Percentiles rank a stretch among this genome's conserved stretches.
Conservation (phyloP, 2,797 vertebrate genomes). For the Zenarchopterus dispar region DNA sequence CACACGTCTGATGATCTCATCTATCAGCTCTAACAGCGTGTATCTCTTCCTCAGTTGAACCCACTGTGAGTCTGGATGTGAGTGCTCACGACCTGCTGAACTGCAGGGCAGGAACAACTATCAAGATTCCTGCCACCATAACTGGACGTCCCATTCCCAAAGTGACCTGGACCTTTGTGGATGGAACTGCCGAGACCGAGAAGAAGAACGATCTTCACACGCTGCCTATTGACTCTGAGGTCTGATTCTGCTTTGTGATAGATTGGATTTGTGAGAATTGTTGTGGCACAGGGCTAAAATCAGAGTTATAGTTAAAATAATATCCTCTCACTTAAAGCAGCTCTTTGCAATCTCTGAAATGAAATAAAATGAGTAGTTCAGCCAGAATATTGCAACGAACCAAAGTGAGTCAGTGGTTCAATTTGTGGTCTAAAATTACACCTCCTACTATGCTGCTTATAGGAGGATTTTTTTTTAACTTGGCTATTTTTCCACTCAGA, state of each 20-base stretch:
- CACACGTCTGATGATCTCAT: no score
- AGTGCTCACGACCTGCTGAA: constrained; percentile 87
- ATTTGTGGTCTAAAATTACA: not conserved
- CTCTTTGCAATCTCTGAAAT: not conserved
- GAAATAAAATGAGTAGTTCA: not conserved
- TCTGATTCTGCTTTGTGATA: constrained; percentile 50
- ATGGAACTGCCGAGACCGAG: constrained; percentile 90
- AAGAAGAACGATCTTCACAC: constrained; percentile 92
- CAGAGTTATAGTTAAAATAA: not conserved
- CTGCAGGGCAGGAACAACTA: constrained; percentile 87
- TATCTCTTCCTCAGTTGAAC: constrained; percentile 86
- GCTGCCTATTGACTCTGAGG: constrained; percentile 91
- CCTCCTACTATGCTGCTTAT: no score
- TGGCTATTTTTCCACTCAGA: constrained; percentile 66
- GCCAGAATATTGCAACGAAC: not conserved
- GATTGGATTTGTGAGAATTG: not conserved
- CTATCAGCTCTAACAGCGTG: no score
- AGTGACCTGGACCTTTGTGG: constrained; percentile 91
- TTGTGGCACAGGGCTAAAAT: not conserved
- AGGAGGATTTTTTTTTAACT: not conserved
- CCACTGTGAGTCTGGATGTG: constrained; percentile 86
- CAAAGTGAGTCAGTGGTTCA: not conserved
- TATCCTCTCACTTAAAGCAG: not conserved
- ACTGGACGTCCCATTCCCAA: constrained; percentile 91
- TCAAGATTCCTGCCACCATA: constrained; percentile 89